Evolutionary conservation across 2,888 invertebrate genomes (phyloP), one percentile per base, ranked within the genome.

Genomic region (Griposia aprilina): DNA sequence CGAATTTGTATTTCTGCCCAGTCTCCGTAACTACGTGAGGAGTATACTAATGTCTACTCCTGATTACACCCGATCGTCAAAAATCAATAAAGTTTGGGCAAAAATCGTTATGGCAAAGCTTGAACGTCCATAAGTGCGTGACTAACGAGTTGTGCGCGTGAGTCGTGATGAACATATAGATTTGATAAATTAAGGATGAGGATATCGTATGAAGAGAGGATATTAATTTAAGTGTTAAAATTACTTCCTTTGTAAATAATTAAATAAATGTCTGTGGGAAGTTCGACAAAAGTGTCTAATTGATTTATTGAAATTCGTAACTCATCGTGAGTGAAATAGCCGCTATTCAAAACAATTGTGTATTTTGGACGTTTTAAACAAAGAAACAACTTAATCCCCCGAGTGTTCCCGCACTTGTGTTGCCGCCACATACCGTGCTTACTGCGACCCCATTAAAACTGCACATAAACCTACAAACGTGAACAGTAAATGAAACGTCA

Each of bases 51-150:
- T 81, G 76, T 74, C 77, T 76, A 76, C 74, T 78, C 74, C 82
- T 86, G 89, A 90, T 91, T 90, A 90, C 87, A 82, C 67, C 52
- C 76, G 88, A 90, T 90, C 90, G 90, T 91, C 89, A 90, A 88
- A 90, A 88, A 84, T 86, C 80, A 86, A 90, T 90, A 90, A 91
- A 89, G 84, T 90, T 88, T 87, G 80, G 83, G 85, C 89, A 85
- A 91, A 90, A 90, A 90, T 88, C 86, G 84, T 89, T 87, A 85
- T 73, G 74, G 83, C 80, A 45, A 87, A 81, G 81, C 81, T 36
- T 82, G 69, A 73, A 68, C 72, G 79, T 74, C 82, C 80, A 87
- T 87, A 84, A 88, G 85, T 74, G 79, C 76, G 84, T 80, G 78
- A 85, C 88, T 92, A 92, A 92, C 90, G 90, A 92, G 89, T 82